Evolutionary conservation across 2,113 vertebrate genomes (phyloP).

Genomic region (Oryzias melastigma): DNA sequence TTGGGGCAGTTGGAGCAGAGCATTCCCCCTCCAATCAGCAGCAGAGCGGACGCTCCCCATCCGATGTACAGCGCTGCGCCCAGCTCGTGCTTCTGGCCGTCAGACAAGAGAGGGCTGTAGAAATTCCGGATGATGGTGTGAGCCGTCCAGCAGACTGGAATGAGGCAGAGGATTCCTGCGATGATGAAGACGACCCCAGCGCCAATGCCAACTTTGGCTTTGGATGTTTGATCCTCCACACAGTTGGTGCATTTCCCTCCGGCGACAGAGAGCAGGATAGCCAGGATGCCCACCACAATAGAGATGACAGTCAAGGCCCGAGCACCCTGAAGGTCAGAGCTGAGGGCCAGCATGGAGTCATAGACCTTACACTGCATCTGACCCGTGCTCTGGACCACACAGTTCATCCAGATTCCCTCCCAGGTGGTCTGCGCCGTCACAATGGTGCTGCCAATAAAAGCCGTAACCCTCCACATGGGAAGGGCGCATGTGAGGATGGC

Average conservation of each 20-base stretch:
- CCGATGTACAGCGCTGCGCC: slow-evolving; percentile 78
- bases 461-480: slow-evolving; percentile 79
- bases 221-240: slow-evolving; percentile 58
- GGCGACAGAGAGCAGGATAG: slow-evolving; percentile 73
- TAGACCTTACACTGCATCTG: slow-evolving; percentile 84
- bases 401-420: slow-evolving; percentile 82
- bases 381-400: slow-evolving; percentile 79
- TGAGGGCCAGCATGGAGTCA: slow-evolving; percentile 79
- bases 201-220: slow-evolving; percentile 69
- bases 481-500: slow-evolving; percentile 70
- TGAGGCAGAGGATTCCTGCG: slow-evolving; percentile 65
- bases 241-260: slow-evolving; percentile 81
- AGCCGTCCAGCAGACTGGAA: slow-evolving; percentile 79
- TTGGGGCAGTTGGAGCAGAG: slow-evolving; percentile 75
- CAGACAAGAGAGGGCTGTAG: slow-evolving; percentile 67
- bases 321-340: slow-evolving; percentile 76
- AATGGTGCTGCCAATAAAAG: slow-evolving; percentile 79
- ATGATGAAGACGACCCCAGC: slow-evolving; percentile 72
- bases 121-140: slow-evolving; percentile 71
- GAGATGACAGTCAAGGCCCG: slow-evolving; percentile 72
- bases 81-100: slow-evolving; percentile 73
- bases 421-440: slow-evolving; percentile 71
- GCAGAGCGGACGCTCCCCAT: slow-evolving; percentile 72
- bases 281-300: slow-evolving; percentile 73
- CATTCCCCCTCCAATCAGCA: slow-evolving; percentile 77